Conservation (phyloP, 2,113 vertebrate species). For the Anguilla rostrata region DNA sequence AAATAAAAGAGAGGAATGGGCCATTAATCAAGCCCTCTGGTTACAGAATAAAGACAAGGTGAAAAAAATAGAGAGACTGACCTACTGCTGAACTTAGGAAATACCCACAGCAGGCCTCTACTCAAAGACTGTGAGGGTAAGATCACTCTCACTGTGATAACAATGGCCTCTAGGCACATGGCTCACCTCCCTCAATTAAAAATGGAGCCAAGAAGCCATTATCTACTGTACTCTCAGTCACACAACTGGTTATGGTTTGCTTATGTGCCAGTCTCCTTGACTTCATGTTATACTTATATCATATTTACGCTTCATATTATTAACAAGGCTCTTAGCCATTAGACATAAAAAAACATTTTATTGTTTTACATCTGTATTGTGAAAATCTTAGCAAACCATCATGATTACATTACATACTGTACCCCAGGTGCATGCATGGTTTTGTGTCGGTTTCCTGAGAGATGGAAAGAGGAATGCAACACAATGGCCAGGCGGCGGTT, state of each 20-base stretch:
- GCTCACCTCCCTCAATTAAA: not conserved
- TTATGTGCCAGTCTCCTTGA: not conserved
- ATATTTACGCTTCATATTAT: no score
- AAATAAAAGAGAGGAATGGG: not conserved
- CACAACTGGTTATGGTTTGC: not conserved
- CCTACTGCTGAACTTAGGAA: not conserved
- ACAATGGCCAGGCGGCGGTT: not conserved
- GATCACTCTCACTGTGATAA: not conserved
- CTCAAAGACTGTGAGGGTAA: not conserved
- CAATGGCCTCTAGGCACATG: not conserved
- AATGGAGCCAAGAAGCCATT: not conserved
- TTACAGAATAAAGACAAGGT: not conserved
- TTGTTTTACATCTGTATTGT: not conserved
- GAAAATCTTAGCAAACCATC: not conserved
- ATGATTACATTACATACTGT: not conserved
- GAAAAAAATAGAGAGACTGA: not conserved
- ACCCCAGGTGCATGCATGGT: not conserved
- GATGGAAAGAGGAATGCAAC: not conserved
- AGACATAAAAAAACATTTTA: no score
- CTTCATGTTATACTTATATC: not conserved
- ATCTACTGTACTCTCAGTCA: not conserved
- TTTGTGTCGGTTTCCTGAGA: slow-evolving; percentile 3
- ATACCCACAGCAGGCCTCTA: not conserved
- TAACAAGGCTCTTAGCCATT: no score
- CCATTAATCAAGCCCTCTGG: not conserved